These are phyloP conservation scores for Sipha flava DNA, from an alignment of 1,140 invertebrate genomes.

Conservation along the genomic window DNA sequence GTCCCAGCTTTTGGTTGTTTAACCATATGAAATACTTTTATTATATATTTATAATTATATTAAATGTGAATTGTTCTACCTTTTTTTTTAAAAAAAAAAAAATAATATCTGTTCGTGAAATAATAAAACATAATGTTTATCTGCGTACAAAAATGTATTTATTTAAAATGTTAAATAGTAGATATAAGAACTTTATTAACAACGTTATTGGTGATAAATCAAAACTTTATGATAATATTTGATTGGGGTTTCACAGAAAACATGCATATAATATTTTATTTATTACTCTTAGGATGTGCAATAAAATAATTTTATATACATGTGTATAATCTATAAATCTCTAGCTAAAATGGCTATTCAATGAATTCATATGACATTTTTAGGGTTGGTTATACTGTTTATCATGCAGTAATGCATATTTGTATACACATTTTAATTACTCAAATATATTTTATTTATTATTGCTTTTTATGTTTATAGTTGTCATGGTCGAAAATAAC, in stretches of 20 bases:
- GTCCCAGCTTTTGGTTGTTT: too few relatives aligned
- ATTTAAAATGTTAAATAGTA: neutral
- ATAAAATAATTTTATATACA: neutral
- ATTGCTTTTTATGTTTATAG: conserved; percentile 1
- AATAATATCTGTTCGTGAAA: neutral
- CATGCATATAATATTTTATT: neutral
- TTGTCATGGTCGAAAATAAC: neutral
- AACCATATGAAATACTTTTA: too few relatives aligned
- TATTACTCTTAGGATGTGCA: neutral
- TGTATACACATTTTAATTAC: neutral
- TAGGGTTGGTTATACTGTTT: neutral
- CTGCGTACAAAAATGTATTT: neutral
- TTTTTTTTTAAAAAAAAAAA: neutral
- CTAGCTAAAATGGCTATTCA: neutral
- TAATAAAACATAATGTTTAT: conserved; percentile 1
- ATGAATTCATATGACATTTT: conserved; percentile 6
- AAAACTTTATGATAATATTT: conserved; percentile 8
- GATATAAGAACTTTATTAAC: conserved; percentile 12
- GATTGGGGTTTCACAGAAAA: neutral
- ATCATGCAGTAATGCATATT: neutral
- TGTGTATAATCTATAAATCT: neutral
- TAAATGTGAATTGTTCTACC: neutral
- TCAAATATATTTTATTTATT: neutral
- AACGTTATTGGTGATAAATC: neutral
- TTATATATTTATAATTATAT: neutral